Percentiles rank a stretch among this genome's conserved stretches.
These are phyloP conservation scores for Macrochelys suwanniensis DNA, from an alignment of 2,797 vertebrate species.

Conservation along the genomic window DNA sequence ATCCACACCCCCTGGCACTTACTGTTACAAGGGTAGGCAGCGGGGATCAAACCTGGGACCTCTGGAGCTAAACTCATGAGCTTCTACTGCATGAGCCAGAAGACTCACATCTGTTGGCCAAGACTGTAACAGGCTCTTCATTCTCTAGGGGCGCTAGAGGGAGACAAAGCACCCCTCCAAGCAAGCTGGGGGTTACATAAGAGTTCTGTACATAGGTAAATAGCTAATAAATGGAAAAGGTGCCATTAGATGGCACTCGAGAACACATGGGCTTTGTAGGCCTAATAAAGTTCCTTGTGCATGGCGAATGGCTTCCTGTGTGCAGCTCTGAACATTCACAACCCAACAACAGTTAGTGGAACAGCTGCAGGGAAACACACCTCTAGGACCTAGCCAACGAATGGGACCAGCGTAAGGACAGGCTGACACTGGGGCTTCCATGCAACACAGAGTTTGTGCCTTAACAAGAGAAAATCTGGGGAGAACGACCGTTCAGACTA, in stretches of 20 bases:
- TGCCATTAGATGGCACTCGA: background rate
- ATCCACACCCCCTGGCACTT: background rate
- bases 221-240: background rate
- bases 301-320: background rate
- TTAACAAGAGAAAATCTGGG: no score
- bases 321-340: accelerated
- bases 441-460: background rate
- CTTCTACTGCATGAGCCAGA: no score
- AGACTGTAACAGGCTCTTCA: no score
- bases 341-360: accelerated
- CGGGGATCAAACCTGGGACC: no score
- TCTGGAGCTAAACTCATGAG: no score
- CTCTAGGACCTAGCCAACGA: accelerated
- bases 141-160: no score
- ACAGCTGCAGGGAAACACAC: accelerated
- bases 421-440: background rate
- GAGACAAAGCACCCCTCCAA: no score
- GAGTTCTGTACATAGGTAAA: background rate
- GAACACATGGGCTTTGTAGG: accelerated
- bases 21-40: background rate
- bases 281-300: background rate
- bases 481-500: background rate
- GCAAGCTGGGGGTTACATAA: no score
- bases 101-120: no score
- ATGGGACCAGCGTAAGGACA: background rate